Conservation (phyloP, 2,797 vertebrate genomes). For the Rousettus madagascariensis region DNA sequence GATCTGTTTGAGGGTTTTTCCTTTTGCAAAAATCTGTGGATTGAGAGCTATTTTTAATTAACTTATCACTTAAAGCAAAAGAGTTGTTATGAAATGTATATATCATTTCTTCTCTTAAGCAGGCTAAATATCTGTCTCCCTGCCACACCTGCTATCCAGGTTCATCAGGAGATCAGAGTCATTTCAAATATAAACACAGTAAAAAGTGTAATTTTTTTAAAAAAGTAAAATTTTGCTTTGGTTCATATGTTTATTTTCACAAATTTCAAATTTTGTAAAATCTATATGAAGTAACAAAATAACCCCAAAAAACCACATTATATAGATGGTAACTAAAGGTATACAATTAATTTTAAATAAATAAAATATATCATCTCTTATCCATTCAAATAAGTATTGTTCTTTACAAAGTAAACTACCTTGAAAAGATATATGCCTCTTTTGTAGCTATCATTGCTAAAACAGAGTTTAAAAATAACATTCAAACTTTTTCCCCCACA, state of each 20-base stretch:
- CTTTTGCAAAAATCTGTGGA: not conserved
- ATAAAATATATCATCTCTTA: not conserved
- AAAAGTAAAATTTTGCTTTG: not conserved
- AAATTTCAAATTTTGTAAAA: slow-evolving; percentile 29
- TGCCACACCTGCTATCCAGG: not conserved
- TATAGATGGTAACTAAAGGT: slow-evolving; percentile 8
- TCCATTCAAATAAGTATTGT: not conserved
- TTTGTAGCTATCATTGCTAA: not conserved
- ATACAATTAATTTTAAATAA: not conserved
- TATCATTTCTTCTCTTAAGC: not conserved
- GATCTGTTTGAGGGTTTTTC: not conserved
- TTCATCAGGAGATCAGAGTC: not conserved
- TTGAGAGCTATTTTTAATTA: not conserved
- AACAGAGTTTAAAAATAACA: not conserved
- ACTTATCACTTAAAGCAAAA: not conserved
- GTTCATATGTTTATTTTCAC: not conserved
- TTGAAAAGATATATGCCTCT: not conserved
- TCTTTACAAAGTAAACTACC: not conserved
- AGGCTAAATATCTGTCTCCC: not conserved
- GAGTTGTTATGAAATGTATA: not conserved
- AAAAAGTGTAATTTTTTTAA: not conserved
- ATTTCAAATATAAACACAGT: not conserved
- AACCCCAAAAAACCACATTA: not conserved
- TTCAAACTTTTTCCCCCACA: not conserved
- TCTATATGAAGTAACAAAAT: not conserved